Base-by-base conservation (phyloP, 1,140 invertebrate genomes). In the Drosophila equinoxialis region DNA sequence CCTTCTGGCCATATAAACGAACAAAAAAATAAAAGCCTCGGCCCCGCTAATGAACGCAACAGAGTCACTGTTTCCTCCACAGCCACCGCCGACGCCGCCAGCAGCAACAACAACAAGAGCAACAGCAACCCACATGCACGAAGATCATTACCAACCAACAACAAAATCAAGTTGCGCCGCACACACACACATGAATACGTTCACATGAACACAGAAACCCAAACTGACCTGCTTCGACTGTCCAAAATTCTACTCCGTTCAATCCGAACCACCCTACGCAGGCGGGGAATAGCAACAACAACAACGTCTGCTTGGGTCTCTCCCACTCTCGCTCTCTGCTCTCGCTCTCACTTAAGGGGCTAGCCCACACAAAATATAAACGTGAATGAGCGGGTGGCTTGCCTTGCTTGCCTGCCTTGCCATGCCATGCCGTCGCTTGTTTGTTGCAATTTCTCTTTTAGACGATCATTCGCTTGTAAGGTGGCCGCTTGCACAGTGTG, bases 381-480 rank as follows among this genome's bases (percentile, higher is more conserved):
- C 81, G 74, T 85, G 81, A 85, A 85, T 85, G 82, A 85, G 82
- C 82, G 82, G 82, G 82, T 85, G 82, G 81, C 81, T 84, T 82
- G 79, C 79, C 76, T 78, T 79, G 74, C 77, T 23, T 70, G 54
- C 13, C 61, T 74, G 73, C 69, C 57, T 61, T 69, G 70, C 67
- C 64, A 55, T 48, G 45, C 68, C 65, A 81, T 65, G 73, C 58
- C 41, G 74, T 55, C 58, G 79, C 65, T 69, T 74, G 83, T 71
- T 87, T 87, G 84, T 87, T 89, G 84, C 80, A 89, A 87, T 89
- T 89, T 87, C 83, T 87, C 82, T 86, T 86, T 86, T 87, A 86
- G 72, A 68, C 79, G 82, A 87, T 86, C 82, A 87, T 86, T 86
- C 82, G 82, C 59, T 86, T 86, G 76, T 81, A 85, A 84, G 82